Conservation (phyloP, 2,797 vertebrate species). For the Geotrypetes seraphini region DNA sequence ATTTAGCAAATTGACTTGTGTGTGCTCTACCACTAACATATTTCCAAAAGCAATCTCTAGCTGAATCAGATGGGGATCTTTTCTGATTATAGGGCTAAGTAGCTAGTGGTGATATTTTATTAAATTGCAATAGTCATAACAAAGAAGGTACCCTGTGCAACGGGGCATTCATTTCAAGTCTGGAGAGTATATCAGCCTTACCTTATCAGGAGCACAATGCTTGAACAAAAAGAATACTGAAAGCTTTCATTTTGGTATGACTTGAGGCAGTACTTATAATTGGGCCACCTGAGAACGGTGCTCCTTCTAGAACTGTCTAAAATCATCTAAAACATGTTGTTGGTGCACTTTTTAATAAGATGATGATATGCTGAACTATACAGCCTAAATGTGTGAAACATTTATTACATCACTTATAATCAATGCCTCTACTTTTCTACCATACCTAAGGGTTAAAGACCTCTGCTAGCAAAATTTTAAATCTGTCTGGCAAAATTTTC, state of each 20-base stretch:
- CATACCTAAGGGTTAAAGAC: too few relatives aligned
- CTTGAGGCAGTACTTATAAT: conserved; percentile 43
- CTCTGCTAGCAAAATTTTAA: too few relatives aligned
- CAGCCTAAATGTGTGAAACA: too few relatives aligned
- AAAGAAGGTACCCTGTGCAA: conserved; percentile 28
- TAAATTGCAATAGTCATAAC: conserved; percentile 20
- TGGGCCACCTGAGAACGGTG: conserved; percentile 41
- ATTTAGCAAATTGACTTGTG: too few relatives aligned
- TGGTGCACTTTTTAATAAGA: too few relatives aligned
- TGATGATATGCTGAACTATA: too few relatives aligned
- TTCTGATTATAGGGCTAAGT: conserved; percentile 12
- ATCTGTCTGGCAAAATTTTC: too few relatives aligned
- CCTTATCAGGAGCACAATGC: conserved; percentile 25
- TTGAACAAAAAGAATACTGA: conserved; percentile 40
- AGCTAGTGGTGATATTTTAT: conserved; percentile 17
- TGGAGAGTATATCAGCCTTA: conserved; percentile 32
- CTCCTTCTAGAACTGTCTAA: conserved; percentile 31
- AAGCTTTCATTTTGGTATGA: conserved; percentile 42
- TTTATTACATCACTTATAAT: too few relatives aligned
- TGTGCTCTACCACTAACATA: too few relatives aligned
- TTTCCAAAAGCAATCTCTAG: too few relatives aligned
- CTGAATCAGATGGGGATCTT: neutral
- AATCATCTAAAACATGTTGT: conserved; percentile 13
- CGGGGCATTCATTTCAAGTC: conserved; percentile 28
- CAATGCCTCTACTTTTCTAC: too few relatives aligned